A percentile compares a stretch with the other conserved stretches of the same genome.
Evolutionary conservation across 37 sponge, comb jelly and placozoan genomes (phyloP).

Genomic region (Oscarella lobularis): DNA sequence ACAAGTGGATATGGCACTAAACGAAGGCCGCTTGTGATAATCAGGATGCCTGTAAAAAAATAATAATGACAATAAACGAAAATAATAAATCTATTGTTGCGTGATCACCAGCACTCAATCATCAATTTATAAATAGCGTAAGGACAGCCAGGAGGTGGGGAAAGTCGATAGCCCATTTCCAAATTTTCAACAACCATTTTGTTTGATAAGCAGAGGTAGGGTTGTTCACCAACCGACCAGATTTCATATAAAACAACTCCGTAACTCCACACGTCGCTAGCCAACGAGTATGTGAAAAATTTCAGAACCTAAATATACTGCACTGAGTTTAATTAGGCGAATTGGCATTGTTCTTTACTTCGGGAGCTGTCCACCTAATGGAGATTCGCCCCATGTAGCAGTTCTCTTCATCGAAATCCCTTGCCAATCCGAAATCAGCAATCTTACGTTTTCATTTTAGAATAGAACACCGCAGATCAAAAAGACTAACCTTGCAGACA

Average conservation of each 20-base stretch:
- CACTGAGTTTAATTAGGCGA: not conserved
- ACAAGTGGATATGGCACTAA: not conserved
- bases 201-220: not conserved
- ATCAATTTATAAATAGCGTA: not conserved
- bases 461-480: too few species aligned
- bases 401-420: not conserved
- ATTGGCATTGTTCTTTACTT: not conserved
- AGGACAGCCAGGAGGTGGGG: not conserved
- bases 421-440: not conserved
- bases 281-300: not conserved
- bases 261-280: slow-evolving; percentile 2
- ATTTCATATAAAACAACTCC: not conserved
- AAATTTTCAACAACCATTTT: not conserved
- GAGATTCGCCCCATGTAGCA: not conserved
- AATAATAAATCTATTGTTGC: not conserved
- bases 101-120: not conserved
- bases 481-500: not conserved
- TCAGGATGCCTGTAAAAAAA: not conserved
- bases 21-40: not conserved
- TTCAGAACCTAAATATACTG: not conserved
- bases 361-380: not conserved
- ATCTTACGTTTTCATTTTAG: too few species aligned
- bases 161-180: not conserved
- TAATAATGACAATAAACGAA: not conserved
- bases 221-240: not conserved